Conservation (phyloP, 2,113 vertebrate genomes). For the Archocentrus centrarchus region DNA sequence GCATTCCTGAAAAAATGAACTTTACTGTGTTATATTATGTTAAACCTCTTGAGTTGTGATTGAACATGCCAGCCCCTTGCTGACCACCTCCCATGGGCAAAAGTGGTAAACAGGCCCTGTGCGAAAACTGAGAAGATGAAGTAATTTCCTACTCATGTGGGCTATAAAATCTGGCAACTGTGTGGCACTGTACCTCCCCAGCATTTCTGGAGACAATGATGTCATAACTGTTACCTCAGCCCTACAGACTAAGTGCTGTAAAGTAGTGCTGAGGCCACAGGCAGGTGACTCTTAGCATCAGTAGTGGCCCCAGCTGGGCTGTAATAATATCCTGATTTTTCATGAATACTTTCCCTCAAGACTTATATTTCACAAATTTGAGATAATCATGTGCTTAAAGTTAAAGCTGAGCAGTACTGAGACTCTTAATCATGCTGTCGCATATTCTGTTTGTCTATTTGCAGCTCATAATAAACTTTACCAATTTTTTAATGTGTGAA, state of each 20-base stretch:
- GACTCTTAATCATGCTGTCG: constrained; percentile 27
- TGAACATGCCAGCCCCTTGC: constrained; percentile 52
- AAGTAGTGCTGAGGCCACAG: constrained; percentile 71
- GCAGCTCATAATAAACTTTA: constrained; percentile 2
- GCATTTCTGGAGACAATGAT: constrained; percentile 78
- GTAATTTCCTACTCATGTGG: constrained; percentile 74
- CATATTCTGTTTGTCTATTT: constrained; percentile 33
- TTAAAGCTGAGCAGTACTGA: constrained; percentile 21
- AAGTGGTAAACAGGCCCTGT: constrained; percentile 66
- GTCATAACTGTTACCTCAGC: constrained; percentile 74
- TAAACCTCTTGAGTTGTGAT: constrained; percentile 37
- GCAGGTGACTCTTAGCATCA: constrained; percentile 72
- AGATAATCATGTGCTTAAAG: constrained; percentile 68
- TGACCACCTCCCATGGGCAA: constrained; percentile 56
- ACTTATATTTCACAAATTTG: constrained; percentile 53
- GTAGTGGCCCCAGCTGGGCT: constrained; percentile 65
- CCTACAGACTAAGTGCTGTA: constrained; percentile 66
- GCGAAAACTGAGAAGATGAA: constrained; percentile 69
- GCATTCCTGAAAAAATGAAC: constrained; percentile 30
- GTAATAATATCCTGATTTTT: constrained; percentile 70
- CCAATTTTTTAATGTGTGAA: neutral
- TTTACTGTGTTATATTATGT: constrained; percentile 22
- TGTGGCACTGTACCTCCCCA: constrained; percentile 68
- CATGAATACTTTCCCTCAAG: constrained; percentile 61
- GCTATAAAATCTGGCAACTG: constrained; percentile 71